Percentiles rank a stretch among this genome's conserved stretches.
phyloP scores from a whole-genome alignment of 92 coral and sea anemone genomes.

The Chrysogorgia sp. region DNA sequence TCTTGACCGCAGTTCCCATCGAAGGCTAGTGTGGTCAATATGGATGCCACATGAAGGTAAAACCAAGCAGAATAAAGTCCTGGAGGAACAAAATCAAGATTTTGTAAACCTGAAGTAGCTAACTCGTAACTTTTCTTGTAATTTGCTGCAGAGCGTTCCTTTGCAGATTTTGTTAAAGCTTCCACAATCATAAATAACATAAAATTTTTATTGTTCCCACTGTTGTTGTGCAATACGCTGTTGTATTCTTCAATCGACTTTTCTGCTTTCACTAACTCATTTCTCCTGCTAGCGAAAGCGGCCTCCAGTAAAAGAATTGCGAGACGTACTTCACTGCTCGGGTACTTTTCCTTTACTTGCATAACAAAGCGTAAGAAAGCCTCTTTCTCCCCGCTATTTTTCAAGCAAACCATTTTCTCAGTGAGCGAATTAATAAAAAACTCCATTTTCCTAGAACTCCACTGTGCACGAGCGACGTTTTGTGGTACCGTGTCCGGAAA shows the following conservation, averaged over 20 bases:
- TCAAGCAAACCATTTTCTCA: not conserved
- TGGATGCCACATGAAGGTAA: not conserved
- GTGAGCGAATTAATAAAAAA: not conserved
- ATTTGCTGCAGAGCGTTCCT: not conserved
- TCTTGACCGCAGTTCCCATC: not conserved
- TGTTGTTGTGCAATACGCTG: not conserved
- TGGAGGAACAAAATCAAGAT: not conserved
- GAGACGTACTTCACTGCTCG: not conserved
- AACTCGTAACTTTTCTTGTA: conserved; percentile 9
- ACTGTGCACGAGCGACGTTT: no score
- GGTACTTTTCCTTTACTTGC: not conserved
- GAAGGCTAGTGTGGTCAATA: not conserved
- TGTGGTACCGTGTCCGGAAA: no score
- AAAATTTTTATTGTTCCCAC: not conserved
- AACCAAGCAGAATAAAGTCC: conserved; percentile 8
- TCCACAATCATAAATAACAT: not conserved
- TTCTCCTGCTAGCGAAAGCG: not conserved
- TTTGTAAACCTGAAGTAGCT: not conserved
- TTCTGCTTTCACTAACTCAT: not conserved
- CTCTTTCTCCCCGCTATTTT: not conserved
- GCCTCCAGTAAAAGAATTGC: conserved; percentile 4
- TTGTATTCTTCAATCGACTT: not conserved
- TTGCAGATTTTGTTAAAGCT: conserved; percentile 4
- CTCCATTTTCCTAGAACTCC: no score
- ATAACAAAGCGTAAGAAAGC: not conserved